Percentiles rank a stretch among this genome's conserved stretches.
Conservation (phyloP, 2,888 invertebrate genomes). For the Lagria hirta region DNA sequence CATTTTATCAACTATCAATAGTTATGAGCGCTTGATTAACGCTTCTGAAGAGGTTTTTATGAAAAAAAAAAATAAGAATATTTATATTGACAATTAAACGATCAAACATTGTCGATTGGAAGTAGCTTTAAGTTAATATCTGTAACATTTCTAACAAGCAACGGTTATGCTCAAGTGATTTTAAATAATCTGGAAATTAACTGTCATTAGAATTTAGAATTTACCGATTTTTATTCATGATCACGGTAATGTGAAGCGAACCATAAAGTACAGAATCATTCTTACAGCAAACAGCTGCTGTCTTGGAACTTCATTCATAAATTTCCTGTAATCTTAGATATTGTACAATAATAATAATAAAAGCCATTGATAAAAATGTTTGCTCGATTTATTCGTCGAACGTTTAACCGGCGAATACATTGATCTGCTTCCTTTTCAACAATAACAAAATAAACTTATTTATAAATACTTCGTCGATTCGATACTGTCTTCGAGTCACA, state of each 20-base stretch:
- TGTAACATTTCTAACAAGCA: too few species aligned
- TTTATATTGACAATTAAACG: constrained; percentile 6
- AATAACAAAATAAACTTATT: constrained; percentile 23
- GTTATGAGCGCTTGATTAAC: constrained; percentile 1
- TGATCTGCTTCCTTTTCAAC: constrained; percentile 13
- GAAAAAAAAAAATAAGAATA: too few species aligned
- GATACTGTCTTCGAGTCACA: constrained; percentile 22
- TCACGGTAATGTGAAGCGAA: constrained; percentile 26
- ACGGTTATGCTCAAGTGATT: constrained; percentile 26
- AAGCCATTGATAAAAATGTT: constrained; percentile 25
- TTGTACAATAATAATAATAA: constrained; percentile 10
- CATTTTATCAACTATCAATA: too few species aligned
- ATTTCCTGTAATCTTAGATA: constrained; percentile 26
- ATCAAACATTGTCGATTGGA: constrained; percentile 7
- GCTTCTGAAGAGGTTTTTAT: too few species aligned
- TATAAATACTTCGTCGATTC: constrained; percentile 22
- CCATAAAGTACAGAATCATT: constrained; percentile 24
- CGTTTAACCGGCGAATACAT: constrained; percentile 17
- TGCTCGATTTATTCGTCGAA: constrained; percentile 17
- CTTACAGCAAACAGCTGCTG: constrained; percentile 13
- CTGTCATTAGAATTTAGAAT: constrained; percentile 29
- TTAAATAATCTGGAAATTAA: constrained; percentile 29
- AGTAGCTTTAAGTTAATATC: constrained; percentile 12
- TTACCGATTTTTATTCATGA: constrained; percentile 29
- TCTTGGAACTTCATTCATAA: constrained; percentile 28